Conservation (phyloP, 2,797 vertebrate species). For the Yasuhikotakia modesta region DNA sequence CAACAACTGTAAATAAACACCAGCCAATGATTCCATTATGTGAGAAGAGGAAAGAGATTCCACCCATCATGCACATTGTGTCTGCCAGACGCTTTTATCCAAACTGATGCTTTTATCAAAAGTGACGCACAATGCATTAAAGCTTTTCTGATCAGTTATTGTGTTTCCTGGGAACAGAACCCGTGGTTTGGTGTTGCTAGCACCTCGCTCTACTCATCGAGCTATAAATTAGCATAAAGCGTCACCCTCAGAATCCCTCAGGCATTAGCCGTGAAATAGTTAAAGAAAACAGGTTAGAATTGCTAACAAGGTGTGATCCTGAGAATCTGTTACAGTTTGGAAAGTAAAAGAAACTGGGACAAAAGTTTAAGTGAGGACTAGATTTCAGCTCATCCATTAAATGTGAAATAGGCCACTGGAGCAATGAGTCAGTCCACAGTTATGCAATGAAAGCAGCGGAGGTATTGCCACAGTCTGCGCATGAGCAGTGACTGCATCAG, state of each 20-base stretch:
- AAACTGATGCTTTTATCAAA: too few relatives aligned
- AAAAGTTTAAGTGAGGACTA: slow-evolving; percentile 28
- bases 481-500: slow-evolving; percentile 3
- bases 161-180: neutral
- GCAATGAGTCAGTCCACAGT: slow-evolving; percentile 47
- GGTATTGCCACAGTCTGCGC: slow-evolving; percentile 34
- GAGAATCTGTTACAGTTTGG: neutral
- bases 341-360: slow-evolving; percentile 38
- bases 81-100: neutral
- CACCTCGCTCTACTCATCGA: neutral
- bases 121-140: neutral
- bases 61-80: neutral
- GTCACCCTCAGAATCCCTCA: neutral
- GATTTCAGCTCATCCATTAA: slow-evolving; percentile 42
- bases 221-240: neutral
- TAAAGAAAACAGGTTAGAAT: neutral
- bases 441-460: slow-evolving; percentile 38
- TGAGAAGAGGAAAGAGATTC: neutral
- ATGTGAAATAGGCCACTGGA: slow-evolving; percentile 47
- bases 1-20: slow-evolving; percentile 1
- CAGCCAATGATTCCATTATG: slow-evolving; percentile 6
- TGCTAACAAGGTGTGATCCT: neutral
- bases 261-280: slow-evolving; percentile 6
- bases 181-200: neutral
- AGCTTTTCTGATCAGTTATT: neutral